Conservation (phyloP, 2,888 invertebrate species). For the Drosophila colorata region DNA sequence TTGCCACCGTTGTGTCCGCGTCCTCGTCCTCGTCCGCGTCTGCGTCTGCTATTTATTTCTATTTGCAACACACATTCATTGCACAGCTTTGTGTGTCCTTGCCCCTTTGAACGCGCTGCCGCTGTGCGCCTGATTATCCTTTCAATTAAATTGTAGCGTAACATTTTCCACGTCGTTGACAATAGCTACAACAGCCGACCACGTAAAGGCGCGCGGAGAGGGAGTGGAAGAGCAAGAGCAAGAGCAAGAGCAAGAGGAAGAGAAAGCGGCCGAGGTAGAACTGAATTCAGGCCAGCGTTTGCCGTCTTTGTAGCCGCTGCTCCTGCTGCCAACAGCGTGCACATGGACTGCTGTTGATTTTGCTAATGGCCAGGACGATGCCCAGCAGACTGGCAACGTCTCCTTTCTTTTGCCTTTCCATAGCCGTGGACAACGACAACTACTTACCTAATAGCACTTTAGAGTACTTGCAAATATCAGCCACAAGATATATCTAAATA, state of each 20-base stretch:
- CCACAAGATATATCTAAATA: too few relatives aligned
- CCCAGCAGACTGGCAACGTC: conserved; percentile 20
- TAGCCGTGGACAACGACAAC: not conserved
- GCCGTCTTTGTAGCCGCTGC: conserved; percentile 17
- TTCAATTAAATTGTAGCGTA: conserved; percentile 83
- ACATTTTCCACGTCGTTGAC: conserved; percentile 80
- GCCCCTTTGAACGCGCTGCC: conserved; percentile 44
- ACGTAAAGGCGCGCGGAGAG: conserved; percentile 12
- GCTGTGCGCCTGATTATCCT: conserved; percentile 81
- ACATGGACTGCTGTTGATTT: conserved; percentile 56
- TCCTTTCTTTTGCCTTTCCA: not conserved
- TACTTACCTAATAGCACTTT: not conserved
- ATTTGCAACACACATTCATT: conserved; percentile 63
- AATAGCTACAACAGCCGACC: conserved; percentile 49
- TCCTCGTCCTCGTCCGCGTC: conserved; percentile 16
- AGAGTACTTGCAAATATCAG: too few relatives aligned
- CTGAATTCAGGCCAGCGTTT: conserved; percentile 43
- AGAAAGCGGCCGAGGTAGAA: not conserved
- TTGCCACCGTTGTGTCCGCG: conserved; percentile 51
- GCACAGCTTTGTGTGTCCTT: conserved; percentile 60
- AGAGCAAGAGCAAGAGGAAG: too few relatives aligned
- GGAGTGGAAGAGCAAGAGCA: too few relatives aligned
- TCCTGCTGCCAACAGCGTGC: conserved; percentile 13
- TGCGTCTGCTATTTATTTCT: conserved; percentile 69
- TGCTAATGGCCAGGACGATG: conserved; percentile 55